Conservation (phyloP, 1,140 invertebrate species). For the Lasaia peninsularis region DNA sequence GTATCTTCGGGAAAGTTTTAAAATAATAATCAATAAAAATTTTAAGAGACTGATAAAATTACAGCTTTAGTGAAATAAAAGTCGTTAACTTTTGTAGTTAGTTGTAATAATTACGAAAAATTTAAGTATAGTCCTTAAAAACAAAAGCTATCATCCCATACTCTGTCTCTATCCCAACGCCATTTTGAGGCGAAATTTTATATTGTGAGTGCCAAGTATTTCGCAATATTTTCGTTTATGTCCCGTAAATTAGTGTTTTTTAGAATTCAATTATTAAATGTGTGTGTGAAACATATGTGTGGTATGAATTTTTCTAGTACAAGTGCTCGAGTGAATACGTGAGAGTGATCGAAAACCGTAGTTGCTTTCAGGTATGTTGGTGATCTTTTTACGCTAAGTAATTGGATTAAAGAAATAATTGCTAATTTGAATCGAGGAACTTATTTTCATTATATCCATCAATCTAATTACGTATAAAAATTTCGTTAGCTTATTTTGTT, state of each 20-base stretch:
- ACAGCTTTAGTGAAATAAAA: neutral
- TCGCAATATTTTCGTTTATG: conserved; percentile 68
- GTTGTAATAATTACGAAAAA: conserved; percentile 54
- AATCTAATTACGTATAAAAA: conserved; percentile 14
- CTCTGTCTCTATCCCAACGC: conserved; percentile 71
- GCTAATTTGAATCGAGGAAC: neutral
- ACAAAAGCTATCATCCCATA: conserved; percentile 77
- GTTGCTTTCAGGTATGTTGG: conserved; percentile 63
- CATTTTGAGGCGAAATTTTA: conserved; percentile 78
- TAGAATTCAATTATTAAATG: conserved; percentile 35
- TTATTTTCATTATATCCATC: neutral
- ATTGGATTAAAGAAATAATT: conserved; percentile 52
- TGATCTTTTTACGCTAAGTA: conserved; percentile 44
- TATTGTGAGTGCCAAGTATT: conserved; percentile 78
- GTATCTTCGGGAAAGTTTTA: neutral
- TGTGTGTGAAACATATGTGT: conserved; percentile 40
- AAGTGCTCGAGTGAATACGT: conserved; percentile 27
- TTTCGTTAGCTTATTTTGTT: conserved; percentile 53
- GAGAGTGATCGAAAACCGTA: conserved; percentile 37
- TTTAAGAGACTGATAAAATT: neutral
- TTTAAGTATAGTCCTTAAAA: conserved; percentile 64
- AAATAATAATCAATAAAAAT: conserved; percentile 10
- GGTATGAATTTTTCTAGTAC: conserved; percentile 26
- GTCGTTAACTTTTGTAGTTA: conserved; percentile 9
- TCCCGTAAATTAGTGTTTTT: conserved; percentile 36